Percentiles rank a stretch among this genome's conserved stretches.
These are phyloP conservation scores for Oreonectes daqikongensis DNA, from an alignment of 2,797 vertebrate genomes.

Conservation along the genomic window DNA sequence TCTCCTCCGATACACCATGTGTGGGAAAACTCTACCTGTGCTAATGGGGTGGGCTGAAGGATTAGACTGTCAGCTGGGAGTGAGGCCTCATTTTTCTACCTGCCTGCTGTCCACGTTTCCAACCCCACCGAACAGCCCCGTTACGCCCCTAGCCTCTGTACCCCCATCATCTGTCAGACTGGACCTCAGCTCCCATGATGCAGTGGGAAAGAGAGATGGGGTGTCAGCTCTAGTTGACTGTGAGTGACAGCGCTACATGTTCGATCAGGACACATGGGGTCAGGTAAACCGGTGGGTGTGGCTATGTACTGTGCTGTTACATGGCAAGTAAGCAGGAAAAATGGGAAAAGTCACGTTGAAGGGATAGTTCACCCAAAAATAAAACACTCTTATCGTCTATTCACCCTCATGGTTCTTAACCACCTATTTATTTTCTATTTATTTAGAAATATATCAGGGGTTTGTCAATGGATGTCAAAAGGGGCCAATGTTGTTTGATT, in stretches of 20 bases:
- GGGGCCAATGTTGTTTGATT: no score
- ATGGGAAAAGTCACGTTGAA: no score
- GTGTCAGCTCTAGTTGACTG: constrained; percentile 82
- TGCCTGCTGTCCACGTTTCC: constrained; percentile 72
- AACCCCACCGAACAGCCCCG: constrained; percentile 73
- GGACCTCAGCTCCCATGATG: constrained; percentile 84
- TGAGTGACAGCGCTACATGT: constrained; percentile 54
- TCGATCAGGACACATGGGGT: constrained; percentile 6
- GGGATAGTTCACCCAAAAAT: no score
- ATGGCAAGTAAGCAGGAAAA: no score
- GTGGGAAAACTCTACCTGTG: constrained; percentile 77
- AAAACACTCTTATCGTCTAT: no score
- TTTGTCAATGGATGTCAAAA: no score
- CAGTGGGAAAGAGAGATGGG: constrained; percentile 78
- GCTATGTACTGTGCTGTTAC: not conserved
- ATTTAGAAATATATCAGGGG: no score
- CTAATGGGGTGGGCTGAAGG: constrained; percentile 86
- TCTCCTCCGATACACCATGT: constrained; percentile 78
- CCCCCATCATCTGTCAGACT: constrained; percentile 86
- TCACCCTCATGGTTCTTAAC: no score
- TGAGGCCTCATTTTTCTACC: constrained; percentile 94
- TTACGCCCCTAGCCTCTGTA: constrained; percentile 56
- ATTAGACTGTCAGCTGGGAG: constrained; percentile 87
- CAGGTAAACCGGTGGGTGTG: not conserved
- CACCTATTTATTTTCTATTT: no score